Base-by-base conservation (phyloP, 1,140 invertebrate genomes). In the Planococcus citri region DNA sequence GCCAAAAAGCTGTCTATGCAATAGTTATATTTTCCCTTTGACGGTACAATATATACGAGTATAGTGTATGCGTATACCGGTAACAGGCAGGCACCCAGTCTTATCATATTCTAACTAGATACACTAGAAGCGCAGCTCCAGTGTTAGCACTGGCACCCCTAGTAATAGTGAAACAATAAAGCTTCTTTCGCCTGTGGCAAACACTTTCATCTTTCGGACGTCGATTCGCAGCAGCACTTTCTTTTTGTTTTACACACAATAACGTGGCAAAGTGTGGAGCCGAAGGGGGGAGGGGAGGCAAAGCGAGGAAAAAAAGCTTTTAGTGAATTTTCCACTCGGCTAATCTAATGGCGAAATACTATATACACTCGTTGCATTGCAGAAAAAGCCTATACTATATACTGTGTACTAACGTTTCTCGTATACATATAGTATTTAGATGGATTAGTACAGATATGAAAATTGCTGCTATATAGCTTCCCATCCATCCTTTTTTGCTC, bases 331-430 rank as follows among this genome's bases (percentile, higher is more conserved):
- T 51, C 41, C 41, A n/a, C 41, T 51, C n/a, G 12, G 41, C 10
- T 51, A 51, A 51, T 51, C 41, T 51, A 51, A 51, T 51, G 41
- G 41, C n/a, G 41, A 51, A 51, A 51, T 51, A 51, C 41, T 51
- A n/a, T n/a, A n/a, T n/a, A 33, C 29, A 33, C 29, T 33, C 4
- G 29, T 33, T 33, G 29, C 12, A 33, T 33, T 33, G 29, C 29
- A 12, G 3, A 33, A n/a, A n/a, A 33, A 33, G 29, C 29, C 29
- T 12, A 33, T 6, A 33, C 4, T 33, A n/a, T n/a, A n/a, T n/a
- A n/a, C n/a, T n/a, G n/a, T n/a, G n/a, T n/a, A n/a, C n/a, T n/a
- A n/a, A n/a, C n/a, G n/a, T n/a, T n/a, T n/a, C n/a, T n/a, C n/a
- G n/a, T n/a, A n/a, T 33, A 33, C 29, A 3, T 6, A 12, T 3